Percentiles rank a stretch among this genome's conserved stretches.
Conservation (phyloP, 2,113 vertebrate genomes). For the Alouatta palliata region DNA sequence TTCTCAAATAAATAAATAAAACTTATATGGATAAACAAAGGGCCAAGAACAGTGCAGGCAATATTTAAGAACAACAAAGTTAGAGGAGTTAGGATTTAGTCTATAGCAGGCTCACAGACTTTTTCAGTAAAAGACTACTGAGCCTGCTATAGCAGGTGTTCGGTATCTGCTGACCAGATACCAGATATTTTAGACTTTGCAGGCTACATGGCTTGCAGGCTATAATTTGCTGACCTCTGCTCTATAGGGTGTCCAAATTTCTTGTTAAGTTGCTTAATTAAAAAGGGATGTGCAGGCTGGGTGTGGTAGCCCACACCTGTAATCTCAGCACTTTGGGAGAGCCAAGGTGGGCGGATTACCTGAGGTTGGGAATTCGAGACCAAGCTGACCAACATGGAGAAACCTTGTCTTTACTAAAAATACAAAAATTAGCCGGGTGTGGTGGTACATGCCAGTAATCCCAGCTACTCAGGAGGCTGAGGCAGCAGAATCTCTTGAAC, state of each 20-base stretch:
- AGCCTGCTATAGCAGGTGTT: no score
- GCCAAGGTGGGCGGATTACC: no score
- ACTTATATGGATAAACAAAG: neutral
- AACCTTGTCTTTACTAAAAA: no score
- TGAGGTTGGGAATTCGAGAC: no score
- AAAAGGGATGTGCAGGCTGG: neutral
- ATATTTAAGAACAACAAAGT: neutral
- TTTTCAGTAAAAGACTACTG: neutral
- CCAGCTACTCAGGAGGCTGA: no score
- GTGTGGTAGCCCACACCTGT: no score
- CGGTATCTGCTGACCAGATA: no score
- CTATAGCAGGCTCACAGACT: neutral
- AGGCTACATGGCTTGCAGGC: neutral
- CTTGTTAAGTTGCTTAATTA: neutral
- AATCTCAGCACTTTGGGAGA: no score
- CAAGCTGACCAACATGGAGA: no score
- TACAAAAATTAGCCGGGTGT: no score
- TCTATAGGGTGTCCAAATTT: neutral
- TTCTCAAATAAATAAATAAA: neutral
- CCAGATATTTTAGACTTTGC: neutral
- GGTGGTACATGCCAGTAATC: no score
- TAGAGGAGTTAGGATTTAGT: neutral
- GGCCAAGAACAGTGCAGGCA: neutral
- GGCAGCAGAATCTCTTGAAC: no score
- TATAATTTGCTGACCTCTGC: neutral